Base-by-base conservation (phyloP, 35 echinoderm and acorn worm genomes). In the Heliocidaris tuberculata region DNA sequence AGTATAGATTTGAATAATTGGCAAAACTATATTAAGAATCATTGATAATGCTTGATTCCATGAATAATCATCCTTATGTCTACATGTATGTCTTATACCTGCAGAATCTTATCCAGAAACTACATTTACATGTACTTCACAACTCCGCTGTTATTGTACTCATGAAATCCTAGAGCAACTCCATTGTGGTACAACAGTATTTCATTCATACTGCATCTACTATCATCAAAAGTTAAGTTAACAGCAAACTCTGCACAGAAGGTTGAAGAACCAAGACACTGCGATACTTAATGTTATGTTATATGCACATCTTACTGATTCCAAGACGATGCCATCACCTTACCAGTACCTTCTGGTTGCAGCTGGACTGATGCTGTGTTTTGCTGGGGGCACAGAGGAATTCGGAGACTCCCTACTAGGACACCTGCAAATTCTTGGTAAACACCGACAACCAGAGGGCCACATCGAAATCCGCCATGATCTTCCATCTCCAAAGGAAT, bases 401-500 rank as follows among this genome's bases (percentile, higher is more conserved):
- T 4, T 93, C 24, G 31, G 59, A 27, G 86, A 5, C 54, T 47
- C 49, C 65, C 65, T 29, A 13, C 95, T 13, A 56, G 98, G 98
- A 94, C 96, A 99, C 70, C 47, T 94, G 50, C n/a, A 96, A 56
- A 90, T 93, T 56, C 95, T 99, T 30, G 98, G 98, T 4, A 99
- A 95, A 24, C 98, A 99, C 85, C 49, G 96, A 32, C 52, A 56
- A 8, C 92, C 98, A 24, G 96, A 95, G 31, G 97, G 96, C 32
- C 98, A 99, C 93, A 95, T 99, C 31, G 97, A 99, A 59, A 96
- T 96, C 10, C 56, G 97, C 6, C 54, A 94, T 21, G 86, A 49
- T 8, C 50, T 97, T 31, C 96, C 97, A 89, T 85, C 92, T 4
- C 94, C 96, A n/a, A 29, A 91, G 88, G 95, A 96, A 86, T 99